Conservation (phyloP, 2,113 vertebrate species). For the Tor tambroides region DNA sequence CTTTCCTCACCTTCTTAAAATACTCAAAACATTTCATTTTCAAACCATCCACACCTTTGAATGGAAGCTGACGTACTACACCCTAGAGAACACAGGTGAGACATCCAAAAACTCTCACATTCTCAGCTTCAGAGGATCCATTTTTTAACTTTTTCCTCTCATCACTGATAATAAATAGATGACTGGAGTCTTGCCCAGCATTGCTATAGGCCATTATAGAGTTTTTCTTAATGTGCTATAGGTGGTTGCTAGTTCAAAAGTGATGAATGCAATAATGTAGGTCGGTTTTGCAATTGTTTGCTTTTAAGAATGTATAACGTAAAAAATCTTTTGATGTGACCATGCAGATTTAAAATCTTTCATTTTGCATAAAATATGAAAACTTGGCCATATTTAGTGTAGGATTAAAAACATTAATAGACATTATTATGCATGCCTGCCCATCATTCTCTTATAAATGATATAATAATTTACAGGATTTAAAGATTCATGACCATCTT, state of each 20-base stretch:
- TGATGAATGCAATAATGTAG: background rate
- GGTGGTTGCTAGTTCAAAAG: background rate
- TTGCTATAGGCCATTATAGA: background rate
- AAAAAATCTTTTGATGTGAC: background rate
- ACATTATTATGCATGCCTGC: background rate
- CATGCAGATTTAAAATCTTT: background rate
- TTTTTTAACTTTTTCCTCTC: background rate
- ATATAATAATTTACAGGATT: background rate
- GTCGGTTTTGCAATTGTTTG: background rate
- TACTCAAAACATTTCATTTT: background rate
- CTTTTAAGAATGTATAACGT: background rate
- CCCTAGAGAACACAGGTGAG: conserved; percentile 7
- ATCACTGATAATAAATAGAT: background rate
- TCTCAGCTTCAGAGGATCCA: background rate
- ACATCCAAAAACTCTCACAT: background rate
- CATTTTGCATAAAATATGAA: background rate
- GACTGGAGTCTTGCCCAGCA: background rate
- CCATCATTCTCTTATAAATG: conserved; percentile 6
- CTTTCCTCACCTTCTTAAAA: conserved; percentile 18
- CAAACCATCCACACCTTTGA: conserved; percentile 1
- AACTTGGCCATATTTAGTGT: background rate
- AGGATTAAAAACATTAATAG: conserved; percentile 10
- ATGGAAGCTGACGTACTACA: conserved; percentile 7
- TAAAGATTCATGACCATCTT: background rate
- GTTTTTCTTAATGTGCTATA: background rate